Evolutionary conservation across 1,140 invertebrate species (phyloP).

Genomic region (Orchesella cincta): DNA sequence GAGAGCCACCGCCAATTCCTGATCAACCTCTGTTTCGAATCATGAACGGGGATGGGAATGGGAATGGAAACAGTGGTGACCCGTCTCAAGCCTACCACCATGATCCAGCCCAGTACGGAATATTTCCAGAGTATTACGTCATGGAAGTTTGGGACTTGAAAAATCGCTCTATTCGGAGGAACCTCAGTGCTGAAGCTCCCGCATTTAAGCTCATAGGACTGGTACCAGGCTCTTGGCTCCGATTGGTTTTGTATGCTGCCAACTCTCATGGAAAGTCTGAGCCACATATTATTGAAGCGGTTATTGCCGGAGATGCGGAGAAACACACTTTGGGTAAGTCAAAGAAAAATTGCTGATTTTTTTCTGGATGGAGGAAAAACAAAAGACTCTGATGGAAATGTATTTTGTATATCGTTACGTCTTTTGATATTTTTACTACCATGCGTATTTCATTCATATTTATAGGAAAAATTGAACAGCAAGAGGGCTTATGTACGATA

Average conservation of each 20-base stretch:
- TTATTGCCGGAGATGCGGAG: conserved; percentile 81
- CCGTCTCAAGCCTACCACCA: conserved; percentile 41
- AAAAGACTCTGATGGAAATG: neutral
- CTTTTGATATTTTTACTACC: no score
- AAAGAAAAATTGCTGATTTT: conserved; percentile 17
- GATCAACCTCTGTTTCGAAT: conserved; percentile 50
- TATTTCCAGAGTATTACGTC: conserved; percentile 50
- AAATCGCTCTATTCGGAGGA: conserved; percentile 48
- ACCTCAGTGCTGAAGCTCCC: conserved; percentile 50
- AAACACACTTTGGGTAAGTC: conserved; percentile 72
- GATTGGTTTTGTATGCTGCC: conserved; percentile 77
- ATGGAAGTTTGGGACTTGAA: conserved; percentile 51
- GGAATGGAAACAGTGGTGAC: conserved; percentile 20
- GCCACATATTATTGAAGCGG: conserved; percentile 75
- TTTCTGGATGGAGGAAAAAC: neutral
- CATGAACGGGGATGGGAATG: conserved; percentile 45
- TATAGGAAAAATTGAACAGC: no score
- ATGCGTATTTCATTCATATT: no score
- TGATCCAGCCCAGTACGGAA: conserved; percentile 46
- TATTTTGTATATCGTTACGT: neutral
- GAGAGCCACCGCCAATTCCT: conserved; percentile 48
- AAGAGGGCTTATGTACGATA: no score
- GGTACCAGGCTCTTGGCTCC: conserved; percentile 64
- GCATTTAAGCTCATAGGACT: conserved; percentile 57
- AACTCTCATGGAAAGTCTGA: conserved; percentile 86